phyloP scores from a whole-genome alignment of 2,888 invertebrate species.

The Tromatobia lineatoria region DNA sequence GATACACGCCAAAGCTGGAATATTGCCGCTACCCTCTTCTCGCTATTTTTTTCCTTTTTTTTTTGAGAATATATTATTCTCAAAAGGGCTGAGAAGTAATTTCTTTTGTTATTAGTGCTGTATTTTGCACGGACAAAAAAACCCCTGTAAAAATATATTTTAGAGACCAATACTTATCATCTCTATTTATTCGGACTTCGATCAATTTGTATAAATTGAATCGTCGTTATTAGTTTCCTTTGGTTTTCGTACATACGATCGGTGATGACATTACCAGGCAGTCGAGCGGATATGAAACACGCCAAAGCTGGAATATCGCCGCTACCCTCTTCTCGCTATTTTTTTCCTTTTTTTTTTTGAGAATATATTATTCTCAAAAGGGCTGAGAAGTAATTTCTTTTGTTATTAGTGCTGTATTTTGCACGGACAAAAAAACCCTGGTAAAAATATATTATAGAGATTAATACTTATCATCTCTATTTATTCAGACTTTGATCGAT shows the following conservation, averaged over 20 bases:
- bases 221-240: too few species aligned
- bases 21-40: constrained; percentile 10
- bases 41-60: background rate
- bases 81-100: background rate
- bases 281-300: constrained; percentile 48
- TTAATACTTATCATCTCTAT: too few species aligned
- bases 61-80: background rate
- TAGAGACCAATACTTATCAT: too few species aligned
- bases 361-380: background rate
- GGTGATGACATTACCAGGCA: constrained; percentile 63
- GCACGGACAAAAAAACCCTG: background rate
- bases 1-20: constrained; percentile 34
- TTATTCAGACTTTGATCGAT: too few species aligned
- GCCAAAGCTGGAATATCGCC: constrained; percentile 38
- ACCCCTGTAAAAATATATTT: too few species aligned
- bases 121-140: background rate
- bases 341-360: background rate
- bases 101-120: background rate
- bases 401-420: background rate
- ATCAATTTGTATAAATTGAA: too few species aligned
- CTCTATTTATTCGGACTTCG: too few species aligned
- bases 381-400: background rate
- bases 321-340: background rate
- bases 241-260: constrained; percentile 39
- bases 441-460: too few species aligned